Conservation (phyloP, 2,888 invertebrate genomes). For the Apotomis betuletana region DNA sequence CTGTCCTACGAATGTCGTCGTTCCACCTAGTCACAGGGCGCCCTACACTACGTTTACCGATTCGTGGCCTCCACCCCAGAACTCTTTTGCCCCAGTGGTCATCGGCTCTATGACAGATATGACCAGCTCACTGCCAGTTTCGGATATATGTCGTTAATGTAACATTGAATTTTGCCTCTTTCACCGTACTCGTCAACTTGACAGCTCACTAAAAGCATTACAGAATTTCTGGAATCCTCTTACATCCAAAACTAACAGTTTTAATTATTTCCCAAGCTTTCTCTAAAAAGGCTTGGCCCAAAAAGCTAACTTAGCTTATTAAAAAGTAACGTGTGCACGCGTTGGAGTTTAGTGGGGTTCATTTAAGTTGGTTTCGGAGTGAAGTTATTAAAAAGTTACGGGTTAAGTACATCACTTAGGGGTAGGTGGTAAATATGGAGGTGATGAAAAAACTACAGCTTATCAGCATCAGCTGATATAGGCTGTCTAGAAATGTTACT, state of each 20-base stretch:
- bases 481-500: too few species aligned
- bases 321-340: constrained; percentile 36
- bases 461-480: too few species aligned
- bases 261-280: constrained; percentile 26
- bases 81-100: too few species aligned
- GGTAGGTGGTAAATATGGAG: neutral
- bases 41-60: too few species aligned
- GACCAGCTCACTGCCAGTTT: too few species aligned
- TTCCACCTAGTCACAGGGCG: too few species aligned
- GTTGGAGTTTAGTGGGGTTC: constrained; percentile 31
- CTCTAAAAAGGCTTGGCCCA: constrained; percentile 11
- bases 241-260: constrained; percentile 5
- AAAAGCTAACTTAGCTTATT: constrained; percentile 33
- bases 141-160: too few species aligned
- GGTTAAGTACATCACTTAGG: constrained; percentile 39
- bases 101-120: too few species aligned
- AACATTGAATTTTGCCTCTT: too few species aligned
- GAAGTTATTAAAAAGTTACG: constrained; percentile 35
- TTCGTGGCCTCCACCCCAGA: too few species aligned
- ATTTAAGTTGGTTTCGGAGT: constrained; percentile 32
- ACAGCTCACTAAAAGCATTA: constrained; percentile 10
- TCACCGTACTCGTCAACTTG: neutral
- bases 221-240: neutral
- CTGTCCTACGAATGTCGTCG: too few species aligned
- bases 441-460: neutral